Base-by-base conservation (phyloP, 92 coral and sea anemone species). In the Bergia sp. region DNA sequence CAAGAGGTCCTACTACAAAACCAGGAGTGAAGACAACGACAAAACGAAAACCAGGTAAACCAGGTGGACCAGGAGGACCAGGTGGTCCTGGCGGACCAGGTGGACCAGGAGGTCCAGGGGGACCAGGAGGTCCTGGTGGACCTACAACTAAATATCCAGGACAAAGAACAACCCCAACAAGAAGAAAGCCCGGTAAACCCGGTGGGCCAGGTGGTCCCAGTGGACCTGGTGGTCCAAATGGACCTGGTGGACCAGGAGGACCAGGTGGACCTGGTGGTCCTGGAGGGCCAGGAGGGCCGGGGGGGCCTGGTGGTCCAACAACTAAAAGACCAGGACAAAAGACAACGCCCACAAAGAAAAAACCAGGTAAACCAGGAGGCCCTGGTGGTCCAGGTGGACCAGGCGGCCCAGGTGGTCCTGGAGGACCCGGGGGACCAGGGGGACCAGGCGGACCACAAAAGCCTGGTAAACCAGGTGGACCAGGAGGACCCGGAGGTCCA, bases 81-180 rank as follows among this genome's bases (percentile, higher is more conserved):
- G 92, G 92, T 5, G 95, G 94, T 0, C 98, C 98, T 1, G 95
- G 96, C 1, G 98, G 96, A 13, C 96, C 98, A 20, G 96, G 93
- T 3, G 91, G 95, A 3, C 98, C 98, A 1, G 96, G 96, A 20
- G 97, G 97, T 0, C 97, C 97, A 9, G 95, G 95, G 0, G 92
- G 93, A 0, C 96, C 96, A 7, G 91, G 94, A 5, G 96, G 96
- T 8, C 96, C 94, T 1, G 83, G 64, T 37, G 90, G 90, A 58
- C 85, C 90, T 13, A 61, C 72, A 2, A 69, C 88, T 85, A 85
- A 21, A 67, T 36, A 9, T 13, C 79, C 65, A 6, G 79, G 85
- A 5, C 23, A 58, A 58, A 37, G 4, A 2, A 58, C 72, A 12
- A 58, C 44, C 82, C 91, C 88, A 58, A 90, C 86, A 55, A 82